Base-by-base conservation (phyloP, 2,797 vertebrate species). In the Sebastes hubbsi region DNA sequence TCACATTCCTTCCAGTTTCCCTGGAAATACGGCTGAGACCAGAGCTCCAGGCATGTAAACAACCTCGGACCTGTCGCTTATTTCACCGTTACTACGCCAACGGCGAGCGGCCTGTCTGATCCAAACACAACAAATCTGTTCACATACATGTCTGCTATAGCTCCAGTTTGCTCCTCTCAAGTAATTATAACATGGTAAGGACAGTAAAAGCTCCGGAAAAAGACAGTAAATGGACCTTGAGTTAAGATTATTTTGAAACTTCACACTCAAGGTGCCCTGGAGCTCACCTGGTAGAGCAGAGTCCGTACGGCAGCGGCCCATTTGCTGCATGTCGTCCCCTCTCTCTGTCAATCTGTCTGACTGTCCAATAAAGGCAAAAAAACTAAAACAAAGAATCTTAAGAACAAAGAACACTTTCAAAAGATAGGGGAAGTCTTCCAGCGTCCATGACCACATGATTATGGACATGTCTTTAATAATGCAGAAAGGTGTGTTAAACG, bases 1-100 rank as follows among this genome's bases (percentile, higher is more conserved):
- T 54, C 60, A 73, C 82, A 82, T 88, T 85, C 78, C 71, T 73
- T 24, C 54, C 18, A 56, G 54, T 76, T 52, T 69, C 83, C 69
- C 66, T 70, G 72, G 84, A 82, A 75, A 78, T 25, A 42, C 70
- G 13, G 1, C 36, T 11, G 74, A 75, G 66, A 75, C 34, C 61
- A 34, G 54, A 58, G 56, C 34, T 61, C 18, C 62, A 13, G 49
- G 20, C 46, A 49, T 16, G 49, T 13, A 11, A 59, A 67, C 60
- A 38, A 5, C 63, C 30, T 72, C 64, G 75, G 59, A 76, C 54
- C 67, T 5, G 24, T n/a, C 56, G 38, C 69, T 29, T 25, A 25
- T 36, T 73, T 58, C 68, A 34, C n/a, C 2, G 6, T 84, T 60
- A 55, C 72, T 16, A 67, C 10, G 13, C 32, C 42, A 56, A 74